phyloP scores from a whole-genome alignment of 2,888 invertebrate genomes.

The Priocnemis perturbator region DNA sequence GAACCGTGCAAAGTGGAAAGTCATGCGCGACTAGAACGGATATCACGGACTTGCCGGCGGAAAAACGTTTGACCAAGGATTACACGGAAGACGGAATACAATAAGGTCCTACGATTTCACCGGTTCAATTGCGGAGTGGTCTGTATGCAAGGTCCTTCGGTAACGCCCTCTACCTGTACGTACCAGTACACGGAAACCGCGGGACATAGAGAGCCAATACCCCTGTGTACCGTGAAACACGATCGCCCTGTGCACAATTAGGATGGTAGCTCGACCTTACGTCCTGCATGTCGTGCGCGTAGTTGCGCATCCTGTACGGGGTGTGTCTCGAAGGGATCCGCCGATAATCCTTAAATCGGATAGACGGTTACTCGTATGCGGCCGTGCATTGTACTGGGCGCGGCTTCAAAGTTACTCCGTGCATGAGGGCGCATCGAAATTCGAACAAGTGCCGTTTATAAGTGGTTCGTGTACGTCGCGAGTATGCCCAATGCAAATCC shows the following conservation, averaged over 20 bases:
- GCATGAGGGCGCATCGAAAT: constrained; percentile 3
- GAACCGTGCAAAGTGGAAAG: no score
- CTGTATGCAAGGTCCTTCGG: constrained; percentile 14
- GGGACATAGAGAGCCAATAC: constrained; percentile 51
- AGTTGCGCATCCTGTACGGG: constrained; percentile 31
- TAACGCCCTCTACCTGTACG: constrained; percentile 31
- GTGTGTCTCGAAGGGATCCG: constrained; percentile 28
- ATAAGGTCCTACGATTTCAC: background rate
- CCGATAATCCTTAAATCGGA: constrained; percentile 44
- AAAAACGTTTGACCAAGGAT: no score
- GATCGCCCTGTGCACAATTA: constrained; percentile 61
- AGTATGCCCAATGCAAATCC: no score
- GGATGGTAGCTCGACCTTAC: constrained; percentile 47
- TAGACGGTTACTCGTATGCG: constrained; percentile 13
- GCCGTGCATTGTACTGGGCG: background rate
- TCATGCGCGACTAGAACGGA: no score
- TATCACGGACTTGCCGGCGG: no score
- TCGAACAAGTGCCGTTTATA: constrained; percentile 9
- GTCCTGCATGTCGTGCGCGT: constrained; percentile 35
- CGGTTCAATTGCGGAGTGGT: constrained; percentile 7
- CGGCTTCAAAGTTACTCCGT: constrained; percentile 11
- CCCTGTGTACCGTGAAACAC: constrained; percentile 59
- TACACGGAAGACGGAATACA: no score
- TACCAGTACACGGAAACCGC: constrained; percentile 32
- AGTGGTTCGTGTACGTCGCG: no score